Evolutionary conservation across 2,888 invertebrate genomes (phyloP), one percentile per base, ranked within the genome.

Genomic region (Heliconius hortense): DNA sequence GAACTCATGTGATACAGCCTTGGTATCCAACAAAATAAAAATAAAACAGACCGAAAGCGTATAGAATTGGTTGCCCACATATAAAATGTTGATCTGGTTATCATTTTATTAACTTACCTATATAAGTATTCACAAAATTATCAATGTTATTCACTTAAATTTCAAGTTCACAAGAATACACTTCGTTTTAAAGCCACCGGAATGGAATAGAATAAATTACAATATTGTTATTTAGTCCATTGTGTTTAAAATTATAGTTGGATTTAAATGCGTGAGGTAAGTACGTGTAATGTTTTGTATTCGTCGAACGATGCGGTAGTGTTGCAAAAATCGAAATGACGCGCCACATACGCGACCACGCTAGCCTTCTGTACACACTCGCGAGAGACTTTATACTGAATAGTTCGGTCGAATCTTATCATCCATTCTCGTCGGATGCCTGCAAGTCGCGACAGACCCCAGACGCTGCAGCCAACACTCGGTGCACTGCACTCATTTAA

Each of bases 361-460:
- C 68, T 73, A 68, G 68, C 60, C 77, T 73, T 43, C 68, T 72
- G 64, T 74, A 73, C 75, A 74, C 76, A 76, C 79, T 78, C 76
- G 78, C 79, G 79, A 76, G 56, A 66, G 73, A 79, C 79, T 81
- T 75, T 80, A 67, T 67, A 56, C 81, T 81, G 77, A 81, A 69
- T 67, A 8, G 66, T 68, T 31, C 31, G 31, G 28, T 69, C 31
- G 79, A 79, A 77, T 73, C 80, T 76, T 77, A 64, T 76, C 63
- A 67, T 69, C 73, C 63, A 75, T 64, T 70, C 67, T 62, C 69
- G 70, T 77, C 60, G 67, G 73, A 75, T 62, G 76, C 43, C 71
- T 43, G 60, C 71, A 35, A 56, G 76, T 59, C 63, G 60, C 72
- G 31, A 53, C 48, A 56, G 43, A 68, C 35, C 60, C 39, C 39